phyloP scores from a whole-genome alignment of 92 coral and sea anemone species.

The Umimayanthus chanpuru region DNA sequence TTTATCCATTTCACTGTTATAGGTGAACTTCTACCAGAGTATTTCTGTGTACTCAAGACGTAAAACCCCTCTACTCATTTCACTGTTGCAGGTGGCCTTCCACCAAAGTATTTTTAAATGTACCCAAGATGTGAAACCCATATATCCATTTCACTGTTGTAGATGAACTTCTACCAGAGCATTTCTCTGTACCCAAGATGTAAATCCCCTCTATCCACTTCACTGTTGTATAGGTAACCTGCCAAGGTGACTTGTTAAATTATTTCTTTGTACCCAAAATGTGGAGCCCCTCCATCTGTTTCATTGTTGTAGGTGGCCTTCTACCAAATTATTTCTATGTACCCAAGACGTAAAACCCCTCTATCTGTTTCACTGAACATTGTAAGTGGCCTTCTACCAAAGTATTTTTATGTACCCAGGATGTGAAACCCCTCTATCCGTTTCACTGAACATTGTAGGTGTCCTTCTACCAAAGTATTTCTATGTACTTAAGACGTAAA shows the following conservation, averaged over 20 bases:
- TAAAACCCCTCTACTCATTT: background rate
- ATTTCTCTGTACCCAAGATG: conserved; percentile 84
- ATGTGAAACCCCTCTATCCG: no score
- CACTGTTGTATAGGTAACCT: background rate
- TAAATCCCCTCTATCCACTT: background rate
- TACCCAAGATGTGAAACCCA: conserved; percentile 59
- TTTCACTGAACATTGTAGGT: no score
- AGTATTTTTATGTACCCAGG: no score
- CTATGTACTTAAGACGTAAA: no score
- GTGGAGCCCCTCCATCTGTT: background rate
- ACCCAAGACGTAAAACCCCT: conserved; percentile 53
- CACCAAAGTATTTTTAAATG: conserved; percentile 42
- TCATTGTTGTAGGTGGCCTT: background rate
- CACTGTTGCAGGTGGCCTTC: background rate
- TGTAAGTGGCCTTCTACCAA: conserved; percentile 22
- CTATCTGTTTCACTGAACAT: background rate
- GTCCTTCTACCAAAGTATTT: no score
- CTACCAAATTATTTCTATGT: conserved; percentile 44
- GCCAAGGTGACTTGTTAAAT: background rate
- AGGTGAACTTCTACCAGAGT: background rate
- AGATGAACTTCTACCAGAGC: conserved; percentile 79
- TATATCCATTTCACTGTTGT: background rate
- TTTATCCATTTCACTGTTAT: background rate
- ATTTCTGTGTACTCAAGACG: conserved; percentile 67
- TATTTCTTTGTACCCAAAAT: conserved; percentile 69